These are phyloP conservation scores for Anthoscopus minutus DNA, from an alignment of 2,113 vertebrate species.

Conservation along the genomic window DNA sequence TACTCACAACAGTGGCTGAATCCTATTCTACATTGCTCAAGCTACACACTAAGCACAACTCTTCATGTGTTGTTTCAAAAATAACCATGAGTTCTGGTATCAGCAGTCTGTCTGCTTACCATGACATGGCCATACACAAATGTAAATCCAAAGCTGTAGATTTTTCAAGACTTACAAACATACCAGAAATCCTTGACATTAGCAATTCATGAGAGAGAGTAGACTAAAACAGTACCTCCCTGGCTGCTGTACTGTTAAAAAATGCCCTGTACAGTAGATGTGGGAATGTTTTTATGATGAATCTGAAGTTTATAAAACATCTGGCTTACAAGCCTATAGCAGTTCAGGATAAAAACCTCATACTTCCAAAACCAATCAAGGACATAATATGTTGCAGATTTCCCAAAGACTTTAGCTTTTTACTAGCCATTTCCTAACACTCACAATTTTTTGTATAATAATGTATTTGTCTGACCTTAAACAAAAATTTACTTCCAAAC, in stretches of 20 bases:
- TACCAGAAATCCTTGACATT: neutral
- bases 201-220: neutral
- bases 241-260: neutral
- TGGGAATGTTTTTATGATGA: slow-evolving; percentile 35
- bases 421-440: neutral
- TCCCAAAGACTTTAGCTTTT: neutral
- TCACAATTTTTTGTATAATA: neutral
- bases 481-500: slow-evolving; percentile 7
- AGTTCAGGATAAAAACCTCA: neutral
- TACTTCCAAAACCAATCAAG: neutral
- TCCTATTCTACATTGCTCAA: neutral
- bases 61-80: neutral
- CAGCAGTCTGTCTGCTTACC: neutral
- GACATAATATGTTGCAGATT: neutral
- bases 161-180: neutral
- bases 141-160: neutral
- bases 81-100: neutral
- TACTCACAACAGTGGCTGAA: neutral
- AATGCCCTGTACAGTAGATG: slow-evolving; percentile 11
- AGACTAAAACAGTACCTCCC: neutral
- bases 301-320: neutral
- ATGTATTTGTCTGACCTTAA: neutral
- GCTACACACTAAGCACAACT: neutral
- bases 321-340: neutral
- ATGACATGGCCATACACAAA: neutral